phyloP scores from a whole-genome alignment of 1,140 invertebrate species.

The Polypedilum vanderplanki region DNA sequence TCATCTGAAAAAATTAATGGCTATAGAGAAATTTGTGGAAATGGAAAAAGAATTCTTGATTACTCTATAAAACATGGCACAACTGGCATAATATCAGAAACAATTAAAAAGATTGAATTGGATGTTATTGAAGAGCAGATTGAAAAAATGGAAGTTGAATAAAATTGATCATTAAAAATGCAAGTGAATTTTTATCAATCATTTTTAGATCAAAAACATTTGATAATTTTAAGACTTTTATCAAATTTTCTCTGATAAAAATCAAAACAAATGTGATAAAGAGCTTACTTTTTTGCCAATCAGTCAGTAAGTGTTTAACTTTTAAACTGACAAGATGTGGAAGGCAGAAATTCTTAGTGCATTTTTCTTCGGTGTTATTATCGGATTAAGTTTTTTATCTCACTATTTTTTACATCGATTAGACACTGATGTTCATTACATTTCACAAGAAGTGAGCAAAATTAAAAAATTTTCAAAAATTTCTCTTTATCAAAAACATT shows the following conservation, averaged over 20 bases:
- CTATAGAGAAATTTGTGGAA: neutral
- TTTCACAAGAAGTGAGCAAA: neutral
- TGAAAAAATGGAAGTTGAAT: neutral
- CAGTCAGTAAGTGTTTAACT: neutral
- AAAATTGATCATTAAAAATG: too few relatives aligned
- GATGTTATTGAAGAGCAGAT: neutral
- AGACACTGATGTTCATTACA: neutral
- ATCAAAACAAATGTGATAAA: too few relatives aligned
- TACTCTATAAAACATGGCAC: neutral
- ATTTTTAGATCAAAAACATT: too few relatives aligned
- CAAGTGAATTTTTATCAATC: too few relatives aligned
- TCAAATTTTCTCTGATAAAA: too few relatives aligned
- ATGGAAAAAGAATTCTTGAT: neutral
- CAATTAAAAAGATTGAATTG: neutral
- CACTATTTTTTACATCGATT: neutral
- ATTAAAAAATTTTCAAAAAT: neutral
- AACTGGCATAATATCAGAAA: neutral
- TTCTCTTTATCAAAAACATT: too few relatives aligned
- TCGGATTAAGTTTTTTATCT: neutral
- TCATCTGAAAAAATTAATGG: neutral
- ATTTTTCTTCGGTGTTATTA: neutral
- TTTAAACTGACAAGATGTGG: neutral
- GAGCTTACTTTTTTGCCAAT: too few relatives aligned
- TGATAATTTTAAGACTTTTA: too few relatives aligned
- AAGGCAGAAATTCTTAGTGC: conserved; percentile 22